These are phyloP conservation scores for Eira barbara DNA, from an alignment of 2,113 vertebrate genomes.

Conservation along the genomic window DNA sequence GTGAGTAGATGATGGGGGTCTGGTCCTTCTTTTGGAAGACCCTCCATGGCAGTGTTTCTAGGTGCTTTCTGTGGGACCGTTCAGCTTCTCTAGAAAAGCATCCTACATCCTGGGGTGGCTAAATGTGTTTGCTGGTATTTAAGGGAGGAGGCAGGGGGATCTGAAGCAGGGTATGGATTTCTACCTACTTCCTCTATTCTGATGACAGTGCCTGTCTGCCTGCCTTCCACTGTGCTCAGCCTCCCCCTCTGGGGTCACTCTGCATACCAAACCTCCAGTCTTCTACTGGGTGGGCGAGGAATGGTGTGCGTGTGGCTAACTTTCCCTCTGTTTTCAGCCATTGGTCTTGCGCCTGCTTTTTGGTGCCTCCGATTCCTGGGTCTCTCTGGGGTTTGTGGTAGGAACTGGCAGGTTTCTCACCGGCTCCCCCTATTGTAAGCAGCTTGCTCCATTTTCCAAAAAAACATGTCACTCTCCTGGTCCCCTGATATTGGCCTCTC, in stretches of 20 bases:
- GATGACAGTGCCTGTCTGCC: neutral
- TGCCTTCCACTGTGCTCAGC: neutral
- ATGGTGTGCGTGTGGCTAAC: neutral
- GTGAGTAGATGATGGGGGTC: neutral
- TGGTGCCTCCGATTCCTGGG: neutral
- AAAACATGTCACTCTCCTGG: neutral
- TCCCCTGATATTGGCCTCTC: neutral
- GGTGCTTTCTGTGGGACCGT: neutral
- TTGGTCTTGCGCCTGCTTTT: accelerated
- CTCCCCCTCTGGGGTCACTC: neutral
- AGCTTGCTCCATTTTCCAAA: neutral
- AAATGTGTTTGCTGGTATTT: neutral
- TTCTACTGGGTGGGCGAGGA: neutral
- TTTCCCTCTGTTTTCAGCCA: neutral
- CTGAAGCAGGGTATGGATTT: neutral
- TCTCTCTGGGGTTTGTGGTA: neutral
- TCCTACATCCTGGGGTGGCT: accelerated
- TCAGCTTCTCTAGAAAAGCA: neutral
- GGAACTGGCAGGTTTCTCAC: neutral
- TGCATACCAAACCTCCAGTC: neutral
- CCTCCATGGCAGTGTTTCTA: neutral
- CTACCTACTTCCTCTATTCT: neutral
- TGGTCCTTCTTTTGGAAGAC: neutral
- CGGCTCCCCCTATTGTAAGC: neutral
- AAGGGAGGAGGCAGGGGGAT: neutral